phyloP scores from a whole-genome alignment of 2,888 invertebrate species.

The Hyposoter didymator region DNA sequence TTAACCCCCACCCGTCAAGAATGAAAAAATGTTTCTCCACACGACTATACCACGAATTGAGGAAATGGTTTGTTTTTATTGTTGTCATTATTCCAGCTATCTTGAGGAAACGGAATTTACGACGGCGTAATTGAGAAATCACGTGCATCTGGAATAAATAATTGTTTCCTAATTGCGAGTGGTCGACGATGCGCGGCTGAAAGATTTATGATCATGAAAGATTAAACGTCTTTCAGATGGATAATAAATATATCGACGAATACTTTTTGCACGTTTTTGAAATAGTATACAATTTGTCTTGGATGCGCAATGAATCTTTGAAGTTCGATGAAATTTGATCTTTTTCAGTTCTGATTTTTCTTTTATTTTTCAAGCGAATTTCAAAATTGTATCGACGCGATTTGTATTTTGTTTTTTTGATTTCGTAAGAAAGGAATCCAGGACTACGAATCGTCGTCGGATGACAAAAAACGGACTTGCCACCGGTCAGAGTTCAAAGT shows the following conservation, averaged over 20 bases:
- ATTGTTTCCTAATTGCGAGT: constrained; percentile 46
- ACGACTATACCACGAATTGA: neutral
- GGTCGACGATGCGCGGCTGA: neutral
- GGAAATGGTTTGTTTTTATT: neutral
- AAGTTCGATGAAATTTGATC: neutral
- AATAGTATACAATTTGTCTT: constrained; percentile 13
- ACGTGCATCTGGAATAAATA: constrained; percentile 36
- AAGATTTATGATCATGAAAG: neutral
- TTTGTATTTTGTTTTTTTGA: neutral
- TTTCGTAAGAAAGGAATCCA: neutral
- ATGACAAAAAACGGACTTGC: neutral
- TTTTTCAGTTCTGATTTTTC: too few relatives aligned
- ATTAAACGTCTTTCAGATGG: neutral
- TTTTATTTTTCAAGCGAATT: neutral
- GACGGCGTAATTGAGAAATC: constrained; percentile 4
- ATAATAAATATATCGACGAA: neutral
- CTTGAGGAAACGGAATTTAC: neutral
- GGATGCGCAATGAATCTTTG: constrained; percentile 7
- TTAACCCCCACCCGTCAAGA: too few relatives aligned
- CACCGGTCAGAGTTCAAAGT: constrained; percentile 24
- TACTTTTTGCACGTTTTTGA: neutral
- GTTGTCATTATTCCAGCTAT: neutral
- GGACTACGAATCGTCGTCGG: constrained; percentile 10
- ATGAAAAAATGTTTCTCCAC: neutral
- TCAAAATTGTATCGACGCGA: neutral